Evolutionary conservation across 2,113 vertebrate genomes (phyloP), one percentile per base, ranked within the genome.

Genomic region (Noturus placidus): DNA sequence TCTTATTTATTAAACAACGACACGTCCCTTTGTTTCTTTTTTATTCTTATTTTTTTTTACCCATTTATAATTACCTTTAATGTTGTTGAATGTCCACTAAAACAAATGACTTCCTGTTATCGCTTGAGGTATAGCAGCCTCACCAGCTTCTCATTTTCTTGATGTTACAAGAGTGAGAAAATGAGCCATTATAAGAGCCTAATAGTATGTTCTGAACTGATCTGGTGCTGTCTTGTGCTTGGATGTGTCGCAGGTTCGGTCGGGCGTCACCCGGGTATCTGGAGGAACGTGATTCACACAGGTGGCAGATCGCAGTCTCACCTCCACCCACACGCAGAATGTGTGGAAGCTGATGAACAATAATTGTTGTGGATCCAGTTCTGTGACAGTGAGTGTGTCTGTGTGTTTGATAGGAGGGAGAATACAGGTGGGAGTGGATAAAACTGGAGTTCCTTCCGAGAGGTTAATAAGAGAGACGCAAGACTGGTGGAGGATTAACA

Each of bases 251-350:
- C 38, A 61, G 54, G 65, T 74, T 38, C 27, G 5, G 77, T 54
- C 27, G 57, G 76, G 74, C 46, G 84, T 70, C 63, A 38, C 74
- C 78, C 2, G 5, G 52, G 63, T n/a, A 54, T 77, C 46, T n/a
- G 33, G 42, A 7, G 25, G 0, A 50, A 22, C 42, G 46, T 82
- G 79, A 90, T 78, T 91, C 74, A 88, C 33, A 61, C 56, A 5
- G 52, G 27, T 86, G 85, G 50, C 78, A 61, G 79, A 15, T 50
- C 27, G 57, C 50, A 79, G 80, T 83, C 82, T 74, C 74, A 67
- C 81, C 88, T 87, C 88, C 88, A 87, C 88, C 86, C 78, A 70
- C 63, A 7, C 3, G 8, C 63, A 82, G 89, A 86, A 88, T 90
- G 86, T 52, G 25, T 83, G 70, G 70, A 82, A 82, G 86, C 30